Evolutionary conservation across 2,797 vertebrate species (phyloP).

Genomic region (Gobio occitaniae): DNA sequence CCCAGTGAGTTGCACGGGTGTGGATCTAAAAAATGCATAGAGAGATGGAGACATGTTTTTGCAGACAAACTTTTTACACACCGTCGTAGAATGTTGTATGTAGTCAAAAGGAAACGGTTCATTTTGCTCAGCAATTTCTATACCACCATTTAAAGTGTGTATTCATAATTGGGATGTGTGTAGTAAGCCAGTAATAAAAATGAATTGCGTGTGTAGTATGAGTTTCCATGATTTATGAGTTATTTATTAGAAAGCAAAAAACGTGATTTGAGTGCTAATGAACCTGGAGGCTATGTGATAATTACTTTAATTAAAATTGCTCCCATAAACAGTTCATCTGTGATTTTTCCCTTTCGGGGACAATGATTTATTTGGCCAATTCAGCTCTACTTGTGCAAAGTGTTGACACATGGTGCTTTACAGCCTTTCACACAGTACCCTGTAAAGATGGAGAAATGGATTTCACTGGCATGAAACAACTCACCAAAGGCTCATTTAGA

Average conservation of each 20-base stretch:
- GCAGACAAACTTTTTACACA: not conserved
- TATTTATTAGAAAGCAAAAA: slow-evolving; percentile 12
- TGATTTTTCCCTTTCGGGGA: slow-evolving; percentile 6
- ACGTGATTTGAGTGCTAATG: slow-evolving; percentile 22
- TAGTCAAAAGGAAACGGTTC: not conserved
- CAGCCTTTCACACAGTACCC: slow-evolving; percentile 4
- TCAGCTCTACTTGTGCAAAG: slow-evolving; percentile 29
- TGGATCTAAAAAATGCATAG: slow-evolving; percentile 23
- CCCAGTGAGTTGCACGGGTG: not conserved
- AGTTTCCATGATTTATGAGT: slow-evolving; percentile 7
- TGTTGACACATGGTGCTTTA: slow-evolving; percentile 24
- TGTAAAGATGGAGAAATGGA: not conserved
- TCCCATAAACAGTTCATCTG: slow-evolving; percentile 34
- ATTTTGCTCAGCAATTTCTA: not conserved
- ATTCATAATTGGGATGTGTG: not conserved
- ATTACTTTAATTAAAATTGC: slow-evolving; percentile 55
- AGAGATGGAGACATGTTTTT: not conserved
- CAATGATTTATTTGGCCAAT: slow-evolving; percentile 51
- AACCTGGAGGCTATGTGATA: slow-evolving; percentile 38
- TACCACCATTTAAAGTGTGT: not conserved
- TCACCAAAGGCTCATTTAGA: not conserved
- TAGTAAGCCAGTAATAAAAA: not conserved
- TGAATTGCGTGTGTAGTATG: not conserved
- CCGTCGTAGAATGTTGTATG: not conserved
- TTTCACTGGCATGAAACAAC: not conserved